phyloP scores from a whole-genome alignment of 2,888 invertebrate species.

The Eledone cirrhosa region DNA sequence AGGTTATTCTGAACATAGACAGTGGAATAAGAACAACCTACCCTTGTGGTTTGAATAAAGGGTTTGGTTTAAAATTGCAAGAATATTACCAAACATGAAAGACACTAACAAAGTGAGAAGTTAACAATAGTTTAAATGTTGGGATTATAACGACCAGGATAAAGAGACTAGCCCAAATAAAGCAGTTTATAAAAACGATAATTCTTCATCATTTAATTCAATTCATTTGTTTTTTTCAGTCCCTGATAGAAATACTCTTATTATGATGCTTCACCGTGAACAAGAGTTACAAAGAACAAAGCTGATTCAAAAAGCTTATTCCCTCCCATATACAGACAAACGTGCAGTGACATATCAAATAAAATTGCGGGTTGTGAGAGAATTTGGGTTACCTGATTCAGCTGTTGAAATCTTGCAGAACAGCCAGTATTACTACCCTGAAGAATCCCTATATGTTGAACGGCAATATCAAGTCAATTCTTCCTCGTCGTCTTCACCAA shows the following conservation, averaged over 20 bases:
- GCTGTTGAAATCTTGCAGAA: constrained; percentile 78
- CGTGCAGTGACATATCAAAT: constrained; percentile 81
- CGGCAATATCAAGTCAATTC: constrained; percentile 31
- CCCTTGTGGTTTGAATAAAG: too few species aligned
- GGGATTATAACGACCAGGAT: too few species aligned
- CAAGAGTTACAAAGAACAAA: constrained; percentile 83
- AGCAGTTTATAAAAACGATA: too few species aligned
- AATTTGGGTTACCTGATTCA: constrained; percentile 91
- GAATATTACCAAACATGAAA: too few species aligned
- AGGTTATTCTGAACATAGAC: too few species aligned
- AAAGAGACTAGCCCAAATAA: too few species aligned
- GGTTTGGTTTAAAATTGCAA: too few species aligned
- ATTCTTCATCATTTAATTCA: not conserved
- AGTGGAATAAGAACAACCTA: too few species aligned
- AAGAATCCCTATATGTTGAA: constrained; percentile 40
- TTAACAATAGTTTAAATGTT: too few species aligned
- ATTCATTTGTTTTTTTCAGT: constrained; percentile 67
- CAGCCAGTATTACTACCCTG: constrained; percentile 54
- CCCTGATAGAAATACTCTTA: constrained; percentile 80
- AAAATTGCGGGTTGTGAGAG: constrained; percentile 88
- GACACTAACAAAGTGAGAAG: too few species aligned
- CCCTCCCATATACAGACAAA: constrained; percentile 75
- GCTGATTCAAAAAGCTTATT: constrained; percentile 81
- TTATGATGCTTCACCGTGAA: constrained; percentile 84
- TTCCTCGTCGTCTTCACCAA: constrained; percentile 30